A percentile compares a stretch with the other conserved stretches of the same genome.
Conservation (phyloP, 2,113 vertebrate species). For the Ia io region DNA sequence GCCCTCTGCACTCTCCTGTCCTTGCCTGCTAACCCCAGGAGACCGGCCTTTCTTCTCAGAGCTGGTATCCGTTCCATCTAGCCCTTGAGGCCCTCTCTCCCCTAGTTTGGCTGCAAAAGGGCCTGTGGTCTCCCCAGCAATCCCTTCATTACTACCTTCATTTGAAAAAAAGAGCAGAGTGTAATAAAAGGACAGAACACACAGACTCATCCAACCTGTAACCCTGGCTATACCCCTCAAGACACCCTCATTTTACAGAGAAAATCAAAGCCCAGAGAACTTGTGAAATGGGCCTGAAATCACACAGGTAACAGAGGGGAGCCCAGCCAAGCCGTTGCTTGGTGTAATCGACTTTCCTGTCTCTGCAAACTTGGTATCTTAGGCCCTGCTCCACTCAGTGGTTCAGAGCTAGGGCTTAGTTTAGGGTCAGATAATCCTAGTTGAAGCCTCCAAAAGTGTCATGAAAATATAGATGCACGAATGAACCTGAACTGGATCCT, state of each 20-base stretch:
- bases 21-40: neutral
- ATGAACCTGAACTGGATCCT: neutral
- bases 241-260: neutral
- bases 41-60: neutral
- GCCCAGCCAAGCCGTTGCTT: neutral
- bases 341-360: neutral
- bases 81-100: neutral
- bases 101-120: neutral
- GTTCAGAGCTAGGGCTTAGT: neutral
- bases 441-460: neutral
- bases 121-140: neutral
- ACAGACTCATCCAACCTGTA: neutral
- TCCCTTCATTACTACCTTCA: neutral
- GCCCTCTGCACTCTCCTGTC: neutral
- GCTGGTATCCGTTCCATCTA: neutral
- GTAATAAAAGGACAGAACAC: neutral
- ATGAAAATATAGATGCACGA: neutral
- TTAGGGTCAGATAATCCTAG: neutral
- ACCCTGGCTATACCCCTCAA: neutral
- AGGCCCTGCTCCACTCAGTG: neutral
- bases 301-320: neutral
- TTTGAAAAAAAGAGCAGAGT: neutral
- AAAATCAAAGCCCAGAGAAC: conserved; percentile 20
- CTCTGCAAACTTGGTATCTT: neutral
- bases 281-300: neutral